These are phyloP conservation scores for Eulemur albifrons DNA, from an alignment of 2,797 vertebrate genomes.

Conservation along the genomic window DNA sequence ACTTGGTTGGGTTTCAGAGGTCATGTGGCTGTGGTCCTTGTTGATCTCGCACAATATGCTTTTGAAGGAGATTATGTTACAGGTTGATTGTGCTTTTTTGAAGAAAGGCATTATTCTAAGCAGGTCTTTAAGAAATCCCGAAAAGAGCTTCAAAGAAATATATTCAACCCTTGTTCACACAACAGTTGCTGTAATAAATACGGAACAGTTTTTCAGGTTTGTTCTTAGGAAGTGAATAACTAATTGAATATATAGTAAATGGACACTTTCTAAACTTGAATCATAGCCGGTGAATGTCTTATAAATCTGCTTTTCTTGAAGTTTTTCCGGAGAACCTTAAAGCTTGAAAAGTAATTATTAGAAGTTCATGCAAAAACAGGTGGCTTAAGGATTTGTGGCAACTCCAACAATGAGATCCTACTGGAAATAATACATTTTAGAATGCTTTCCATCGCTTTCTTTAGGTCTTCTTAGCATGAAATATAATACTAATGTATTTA, in stretches of 20 bases:
- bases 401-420: not conserved
- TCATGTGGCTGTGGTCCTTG: constrained; percentile 74
- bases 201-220: constrained; percentile 84
- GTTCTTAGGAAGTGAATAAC: constrained; percentile 79
- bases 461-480: not conserved
- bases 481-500: not conserved
- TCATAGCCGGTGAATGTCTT: constrained; percentile 28
- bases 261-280: not conserved
- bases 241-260: constrained; percentile 19
- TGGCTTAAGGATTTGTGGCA: not conserved
- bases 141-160: constrained; percentile 85
- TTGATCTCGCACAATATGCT: constrained; percentile 78
- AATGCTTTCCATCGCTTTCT: not conserved
- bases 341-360: constrained; percentile 42
- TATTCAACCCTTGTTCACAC: constrained; percentile 83
- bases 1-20: not conserved
- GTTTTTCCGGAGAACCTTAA: constrained; percentile 45
- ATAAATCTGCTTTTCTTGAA: not conserved
- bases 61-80: constrained; percentile 88
- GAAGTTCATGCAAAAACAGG: constrained; percentile 51
- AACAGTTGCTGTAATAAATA: constrained; percentile 81
- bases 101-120: constrained; percentile 84
- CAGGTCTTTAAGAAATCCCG: constrained; percentile 82
- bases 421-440: not conserved
- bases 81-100: constrained; percentile 86